Base-by-base conservation (phyloP, 2,113 vertebrate genomes). In the Trinectes maculatus region DNA sequence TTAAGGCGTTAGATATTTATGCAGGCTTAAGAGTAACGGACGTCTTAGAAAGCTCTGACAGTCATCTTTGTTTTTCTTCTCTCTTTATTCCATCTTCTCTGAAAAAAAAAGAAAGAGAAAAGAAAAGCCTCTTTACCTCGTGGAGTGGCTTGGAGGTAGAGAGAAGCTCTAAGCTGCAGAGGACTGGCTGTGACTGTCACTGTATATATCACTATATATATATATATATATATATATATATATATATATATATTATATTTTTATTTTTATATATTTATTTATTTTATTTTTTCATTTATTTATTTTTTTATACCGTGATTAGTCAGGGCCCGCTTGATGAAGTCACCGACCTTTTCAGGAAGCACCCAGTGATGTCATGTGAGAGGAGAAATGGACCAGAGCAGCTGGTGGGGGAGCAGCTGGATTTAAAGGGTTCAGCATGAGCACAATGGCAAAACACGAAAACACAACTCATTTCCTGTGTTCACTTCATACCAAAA, bases 51-150 rank as follows among this genome's bases (percentile, higher is more conserved):
- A 78, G 71, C 76, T 74, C 77, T 79, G 77, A 74, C 67, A 78
- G 79, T 65, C 76, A 71, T 80, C 71, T 77, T 74, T 84, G n/a
- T 65, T 77, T 47, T 31, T 31, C 8, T 31, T 5, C 39, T 43
- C 71, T 65, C 69, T 69, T 40, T 80, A 59, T 77, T 79, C 58
- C 79, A 59, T 77, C 61, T 83, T 29, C 16, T 64, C 68, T n/a
- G 12, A 53, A 44, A 43, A 73, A 34, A 71, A 44, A 49, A 77
- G 29, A 31, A 8, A 47, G 2, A 49, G 36, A 28, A 66, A 71
- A 79, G 82, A 65, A 85, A 89, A 90, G 84, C 84, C 77, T 88
- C 83, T 88, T 84, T 86, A 66, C 64, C 80, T 85, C 83, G 49
- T 16, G 31, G 83, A 77, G 80, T 82, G 74, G 63, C 82, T 89